Percentiles rank a stretch among this genome's conserved stretches.
phyloP scores from a whole-genome alignment of 1,140 invertebrate genomes.

The Drosophila bocki region DNA sequence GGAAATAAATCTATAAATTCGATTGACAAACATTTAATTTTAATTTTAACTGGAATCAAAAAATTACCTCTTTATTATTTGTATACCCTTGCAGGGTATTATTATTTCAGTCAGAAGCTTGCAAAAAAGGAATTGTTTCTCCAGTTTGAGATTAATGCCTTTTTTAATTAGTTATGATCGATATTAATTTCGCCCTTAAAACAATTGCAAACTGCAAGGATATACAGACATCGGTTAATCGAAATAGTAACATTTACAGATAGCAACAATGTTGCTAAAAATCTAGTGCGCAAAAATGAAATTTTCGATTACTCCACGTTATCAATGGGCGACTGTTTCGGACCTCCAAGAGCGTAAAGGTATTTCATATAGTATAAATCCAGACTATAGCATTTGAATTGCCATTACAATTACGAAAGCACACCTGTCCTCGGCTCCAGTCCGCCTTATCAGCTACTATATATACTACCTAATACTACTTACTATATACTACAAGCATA shows the following conservation, averaged over 20 bases:
- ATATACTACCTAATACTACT: constrained; percentile 3
- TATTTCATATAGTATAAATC: constrained; percentile 12
- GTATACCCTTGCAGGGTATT: too few species aligned
- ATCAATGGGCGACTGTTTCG: constrained; percentile 32
- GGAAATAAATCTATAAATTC: neutral
- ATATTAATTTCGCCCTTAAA: too few species aligned
- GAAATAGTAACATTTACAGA: neutral
- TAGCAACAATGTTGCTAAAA: constrained; percentile 30
- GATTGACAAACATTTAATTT: neutral
- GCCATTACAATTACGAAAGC: constrained; percentile 14
- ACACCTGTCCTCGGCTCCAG: constrained; percentile 26
- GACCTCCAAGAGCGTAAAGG: constrained; percentile 23
- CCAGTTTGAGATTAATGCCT: too few species aligned
- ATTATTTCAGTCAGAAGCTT: too few species aligned
- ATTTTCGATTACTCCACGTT: constrained; percentile 30
- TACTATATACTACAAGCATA: constrained; percentile 1
- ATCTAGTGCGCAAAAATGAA: constrained; percentile 35
- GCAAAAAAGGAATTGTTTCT: too few species aligned
- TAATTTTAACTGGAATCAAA: neutral
- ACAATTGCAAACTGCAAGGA: too few species aligned
- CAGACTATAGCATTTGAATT: constrained; percentile 21
- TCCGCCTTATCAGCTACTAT: constrained; percentile 16
- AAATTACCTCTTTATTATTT: too few species aligned
- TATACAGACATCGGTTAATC: too few species aligned
- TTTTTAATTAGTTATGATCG: too few species aligned